Base-by-base conservation (phyloP, 1,140 invertebrate genomes). In the Aphelinus certus region DNA sequence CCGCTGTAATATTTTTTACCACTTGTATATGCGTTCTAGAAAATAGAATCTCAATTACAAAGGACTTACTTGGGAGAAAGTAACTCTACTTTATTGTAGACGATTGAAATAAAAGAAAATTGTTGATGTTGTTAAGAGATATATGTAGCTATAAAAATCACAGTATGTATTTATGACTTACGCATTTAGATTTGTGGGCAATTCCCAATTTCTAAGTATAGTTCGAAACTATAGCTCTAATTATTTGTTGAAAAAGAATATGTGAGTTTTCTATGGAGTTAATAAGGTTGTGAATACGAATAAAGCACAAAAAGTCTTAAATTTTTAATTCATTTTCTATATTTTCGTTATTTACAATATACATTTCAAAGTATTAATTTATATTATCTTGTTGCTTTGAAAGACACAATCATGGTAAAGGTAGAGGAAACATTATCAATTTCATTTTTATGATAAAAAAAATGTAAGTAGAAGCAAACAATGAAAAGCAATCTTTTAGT, bases 341-440 rank as follows among this genome's bases (percentile, higher is more conserved):
- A 75, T 75, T 71, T 70, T 76, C 67, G 57, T 76, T 76, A 76
- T 76, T 76, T 76, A 76, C 75, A 76, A 76, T 76, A 76, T 76
- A 76, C 69, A 76, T 71, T 76, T 76, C 68, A 49, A 76, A 72
- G 45, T 67, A 71, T 72, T 60, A 66, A 63, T 55, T 51, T 47
- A 58, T 65, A 45, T 70, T 75, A 67, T 62, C 62, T 62, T 61
- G 42, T 71, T 67, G 58, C 45, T 62, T 61, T 72, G 47, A 76
- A 68, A 76, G 69, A 65, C 68, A 57, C 60, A 76, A 76, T 72
- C 51, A 53, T 71, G 71, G 45, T 71, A 61, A 66, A 68, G 45
- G 53, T 72, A 76, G 67, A 66, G 68, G 68, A 48, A 71, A 70
- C 26, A 60, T 65, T 49, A 71, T 63, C 26, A 26, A 26, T 26